phyloP scores from a whole-genome alignment of 2,797 vertebrate species.

The Etheostoma nigrum region DNA sequence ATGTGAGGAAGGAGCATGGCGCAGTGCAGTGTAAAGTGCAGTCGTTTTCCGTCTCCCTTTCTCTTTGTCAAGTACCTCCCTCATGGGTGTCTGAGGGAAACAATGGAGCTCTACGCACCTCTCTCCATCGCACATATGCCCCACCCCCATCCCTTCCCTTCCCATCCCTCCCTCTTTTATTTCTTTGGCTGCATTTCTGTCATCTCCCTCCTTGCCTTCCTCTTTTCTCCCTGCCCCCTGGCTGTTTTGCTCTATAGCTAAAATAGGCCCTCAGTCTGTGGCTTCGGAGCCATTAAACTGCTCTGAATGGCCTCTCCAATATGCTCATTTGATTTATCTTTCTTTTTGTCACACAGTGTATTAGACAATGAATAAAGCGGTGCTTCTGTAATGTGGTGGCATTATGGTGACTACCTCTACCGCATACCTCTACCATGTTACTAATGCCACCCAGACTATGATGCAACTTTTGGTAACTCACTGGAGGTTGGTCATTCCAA shows the following conservation, averaged over 20 bases:
- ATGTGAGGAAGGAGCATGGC: constrained; percentile 73
- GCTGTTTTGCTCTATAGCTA: constrained; percentile 57
- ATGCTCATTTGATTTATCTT: constrained; percentile 56
- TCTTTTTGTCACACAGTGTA: not conserved
- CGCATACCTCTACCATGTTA: constrained; percentile 13
- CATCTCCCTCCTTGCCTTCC: constrained; percentile 27
- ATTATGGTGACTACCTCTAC: constrained; percentile 22
- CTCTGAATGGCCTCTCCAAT: constrained; percentile 48
- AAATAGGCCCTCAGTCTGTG: constrained; percentile 62
- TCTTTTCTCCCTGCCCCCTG: constrained; percentile 18
- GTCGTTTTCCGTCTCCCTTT: constrained; percentile 44
- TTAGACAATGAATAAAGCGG: constrained; percentile 18
- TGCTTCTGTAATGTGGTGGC: constrained; percentile 10
- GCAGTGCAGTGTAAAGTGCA: constrained; percentile 82
- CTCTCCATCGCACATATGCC: constrained; percentile 40
- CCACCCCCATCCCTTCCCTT: not conserved
- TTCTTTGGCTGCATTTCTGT: constrained; percentile 55
- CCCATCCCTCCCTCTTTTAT: constrained; percentile 6
- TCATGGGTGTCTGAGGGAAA: constrained; percentile 69
- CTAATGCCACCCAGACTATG: constrained; percentile 35
- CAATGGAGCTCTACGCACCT: constrained; percentile 73
- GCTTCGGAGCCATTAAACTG: constrained; percentile 59
- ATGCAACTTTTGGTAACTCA: constrained; percentile 59
- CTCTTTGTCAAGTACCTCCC: constrained; percentile 68
- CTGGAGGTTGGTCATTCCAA: constrained; percentile 24